Conservation (phyloP, 2,888 invertebrate species). For the Cephonodes hylas region DNA sequence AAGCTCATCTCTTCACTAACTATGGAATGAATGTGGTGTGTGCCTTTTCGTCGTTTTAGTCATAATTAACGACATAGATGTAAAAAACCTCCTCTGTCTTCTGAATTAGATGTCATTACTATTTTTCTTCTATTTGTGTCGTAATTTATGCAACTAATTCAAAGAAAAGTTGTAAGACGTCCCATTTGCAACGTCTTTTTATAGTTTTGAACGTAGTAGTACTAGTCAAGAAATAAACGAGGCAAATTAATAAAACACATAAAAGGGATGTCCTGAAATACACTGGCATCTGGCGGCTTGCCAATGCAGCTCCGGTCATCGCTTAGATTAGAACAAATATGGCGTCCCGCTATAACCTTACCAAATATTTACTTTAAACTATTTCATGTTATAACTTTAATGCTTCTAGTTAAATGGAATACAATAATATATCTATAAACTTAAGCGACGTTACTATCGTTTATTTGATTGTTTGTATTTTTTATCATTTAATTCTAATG, state of each 20-base stretch:
- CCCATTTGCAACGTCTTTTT: not conserved
- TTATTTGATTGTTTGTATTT: too few species aligned
- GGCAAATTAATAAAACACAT: conserved; percentile 76
- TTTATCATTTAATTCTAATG: too few species aligned
- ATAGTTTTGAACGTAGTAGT: conserved; percentile 1
- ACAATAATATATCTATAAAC: too few species aligned
- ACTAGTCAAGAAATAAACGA: conserved; percentile 25
- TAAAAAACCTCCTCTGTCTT: too few species aligned
- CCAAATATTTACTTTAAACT: not conserved
- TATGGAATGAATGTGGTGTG: not conserved
- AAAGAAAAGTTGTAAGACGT: not conserved
- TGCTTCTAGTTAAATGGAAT: not conserved
- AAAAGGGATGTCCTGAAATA: conserved; percentile 77
- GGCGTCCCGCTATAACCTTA: conserved; percentile 26
- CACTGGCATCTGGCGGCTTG: conserved; percentile 51
- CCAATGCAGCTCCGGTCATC: conserved; percentile 59
- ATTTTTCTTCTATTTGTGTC: not conserved
- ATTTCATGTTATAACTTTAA: not conserved
- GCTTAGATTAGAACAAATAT: conserved; percentile 52
- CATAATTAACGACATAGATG: too few species aligned
- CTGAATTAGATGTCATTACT: not conserved
- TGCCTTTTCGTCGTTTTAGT: too few species aligned
- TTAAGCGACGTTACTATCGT: too few species aligned
- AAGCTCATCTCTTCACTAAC: not conserved
- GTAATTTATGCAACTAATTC: not conserved